phyloP scores from a whole-genome alignment of 1,140 invertebrate species.

The Marisa cornuarietis region DNA sequence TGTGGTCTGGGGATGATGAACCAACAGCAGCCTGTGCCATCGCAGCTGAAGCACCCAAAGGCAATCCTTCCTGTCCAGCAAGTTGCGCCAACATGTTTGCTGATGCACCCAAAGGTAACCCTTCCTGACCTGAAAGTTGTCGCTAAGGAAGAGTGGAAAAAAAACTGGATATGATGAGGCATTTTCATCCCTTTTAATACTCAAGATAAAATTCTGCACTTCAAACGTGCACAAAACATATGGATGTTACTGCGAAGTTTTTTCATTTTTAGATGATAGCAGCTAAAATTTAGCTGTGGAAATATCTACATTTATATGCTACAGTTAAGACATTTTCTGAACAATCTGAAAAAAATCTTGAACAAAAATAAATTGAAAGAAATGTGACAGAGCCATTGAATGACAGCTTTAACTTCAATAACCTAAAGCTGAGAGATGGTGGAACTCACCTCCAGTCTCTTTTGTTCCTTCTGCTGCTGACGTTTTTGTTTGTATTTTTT shows the following conservation, averaged over 20 bases:
- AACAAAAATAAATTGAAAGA: neutral
- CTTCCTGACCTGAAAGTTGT: slow-evolving; percentile 3
- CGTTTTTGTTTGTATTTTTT: slow-evolving; percentile 53
- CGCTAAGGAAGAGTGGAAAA: neutral
- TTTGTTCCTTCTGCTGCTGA: slow-evolving; percentile 46
- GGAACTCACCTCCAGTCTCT: slow-evolving; percentile 14
- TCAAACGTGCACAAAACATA: neutral
- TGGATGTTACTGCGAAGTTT: neutral
- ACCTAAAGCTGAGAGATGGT: neutral
- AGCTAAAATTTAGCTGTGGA: neutral
- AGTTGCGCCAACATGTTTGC: slow-evolving; percentile 27
- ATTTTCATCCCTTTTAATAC: no score
- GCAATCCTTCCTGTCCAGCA: slow-evolving; percentile 8
- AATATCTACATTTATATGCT: no score
- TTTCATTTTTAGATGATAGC: neutral
- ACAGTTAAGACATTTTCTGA: neutral
- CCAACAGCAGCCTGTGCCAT: slow-evolving; percentile 24
- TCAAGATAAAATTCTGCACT: neutral
- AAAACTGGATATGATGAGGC: no score
- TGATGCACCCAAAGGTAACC: slow-evolving; percentile 29
- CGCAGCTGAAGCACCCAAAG: slow-evolving; percentile 28
- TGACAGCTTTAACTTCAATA: no score
- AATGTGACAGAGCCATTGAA: neutral
- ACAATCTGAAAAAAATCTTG: neutral
- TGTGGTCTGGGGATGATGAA: slow-evolving; percentile 27